A percentile compares a stretch with the other conserved stretches of the same genome.
Evolutionary conservation across 2,797 vertebrate genomes (phyloP).

Genomic region (Thalassophryne amazonica): DNA sequence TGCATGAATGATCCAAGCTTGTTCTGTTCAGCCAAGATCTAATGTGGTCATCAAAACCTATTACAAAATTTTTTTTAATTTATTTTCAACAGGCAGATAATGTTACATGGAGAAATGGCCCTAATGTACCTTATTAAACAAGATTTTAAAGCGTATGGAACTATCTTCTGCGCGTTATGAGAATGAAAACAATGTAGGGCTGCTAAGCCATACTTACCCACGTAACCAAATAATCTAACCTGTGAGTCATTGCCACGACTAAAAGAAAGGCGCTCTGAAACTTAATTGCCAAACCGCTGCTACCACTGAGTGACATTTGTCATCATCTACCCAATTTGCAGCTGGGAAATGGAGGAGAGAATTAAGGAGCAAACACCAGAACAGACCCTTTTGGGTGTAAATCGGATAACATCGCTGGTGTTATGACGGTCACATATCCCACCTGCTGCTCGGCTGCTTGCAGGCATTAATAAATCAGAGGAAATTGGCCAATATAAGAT

Average conservation of each 20-base stretch:
- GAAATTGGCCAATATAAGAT: slow-evolving; percentile 37
- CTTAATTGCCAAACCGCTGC: slow-evolving; percentile 32
- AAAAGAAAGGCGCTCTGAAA: slow-evolving; percentile 28
- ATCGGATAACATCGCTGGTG: slow-evolving; percentile 55
- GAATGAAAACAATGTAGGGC: slow-evolving; percentile 1
- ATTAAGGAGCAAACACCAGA: slow-evolving; percentile 15
- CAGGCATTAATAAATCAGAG: slow-evolving; percentile 66
- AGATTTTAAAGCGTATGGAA: neutral
- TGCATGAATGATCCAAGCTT: neutral
- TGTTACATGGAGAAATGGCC: neutral
- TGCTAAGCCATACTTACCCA: slow-evolving; percentile 1
- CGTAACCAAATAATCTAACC: neutral
- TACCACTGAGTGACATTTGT: slow-evolving; percentile 30
- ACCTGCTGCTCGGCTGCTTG: slow-evolving; percentile 62
- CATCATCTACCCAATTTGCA: slow-evolving; percentile 26
- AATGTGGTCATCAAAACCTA: neutral
- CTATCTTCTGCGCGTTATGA: neutral
- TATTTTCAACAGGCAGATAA: neutral
- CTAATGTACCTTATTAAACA: neutral
- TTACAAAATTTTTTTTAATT: neutral
- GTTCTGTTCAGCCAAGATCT: neutral
- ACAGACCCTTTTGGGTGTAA: slow-evolving; percentile 32
- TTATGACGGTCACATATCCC: slow-evolving; percentile 56
- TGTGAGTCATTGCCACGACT: slow-evolving; percentile 31
- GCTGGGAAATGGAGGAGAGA: slow-evolving; percentile 8